Percentiles rank a stretch among this genome's conserved stretches.
phyloP scores from a whole-genome alignment of 2,113 vertebrate species.

The Proteles cristata region DNA sequence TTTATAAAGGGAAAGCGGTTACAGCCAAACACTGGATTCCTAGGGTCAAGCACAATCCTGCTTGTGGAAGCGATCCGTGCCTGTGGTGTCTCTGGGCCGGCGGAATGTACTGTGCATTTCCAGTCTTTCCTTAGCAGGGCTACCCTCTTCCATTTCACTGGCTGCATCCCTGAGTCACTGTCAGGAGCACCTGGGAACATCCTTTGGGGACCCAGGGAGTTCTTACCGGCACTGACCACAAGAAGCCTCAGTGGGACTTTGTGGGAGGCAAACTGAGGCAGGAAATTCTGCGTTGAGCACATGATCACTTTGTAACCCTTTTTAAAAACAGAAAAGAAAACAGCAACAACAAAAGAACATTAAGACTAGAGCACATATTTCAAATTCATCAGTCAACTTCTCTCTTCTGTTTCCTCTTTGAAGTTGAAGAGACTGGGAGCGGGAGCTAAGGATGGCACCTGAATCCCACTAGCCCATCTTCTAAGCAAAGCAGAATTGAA shows the following conservation, averaged over 20 bases:
- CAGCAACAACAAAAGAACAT: not conserved
- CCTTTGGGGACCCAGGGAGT: not conserved
- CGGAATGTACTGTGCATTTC: accelerated
- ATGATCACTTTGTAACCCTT: not conserved
- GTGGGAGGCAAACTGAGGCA: accelerated
- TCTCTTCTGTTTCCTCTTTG: not conserved
- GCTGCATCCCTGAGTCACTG: no score
- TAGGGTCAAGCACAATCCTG: no score
- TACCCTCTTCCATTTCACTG: no score
- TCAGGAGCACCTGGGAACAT: not conserved
- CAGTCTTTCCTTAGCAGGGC: not conserved
- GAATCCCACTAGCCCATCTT: no score
- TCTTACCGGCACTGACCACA: not conserved
- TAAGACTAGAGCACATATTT: not conserved
- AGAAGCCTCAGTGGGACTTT: not conserved
- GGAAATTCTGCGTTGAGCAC: not conserved
- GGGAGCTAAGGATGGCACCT: accelerated
- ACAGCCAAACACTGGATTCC: not conserved
- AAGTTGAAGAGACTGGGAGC: not conserved
- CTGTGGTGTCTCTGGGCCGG: not conserved
- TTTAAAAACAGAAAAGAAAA: not conserved
- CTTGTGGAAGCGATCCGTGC: no score
- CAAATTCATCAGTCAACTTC: not conserved
- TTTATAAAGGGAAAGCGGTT: not conserved
- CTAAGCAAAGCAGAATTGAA: not conserved